Base-by-base conservation (phyloP, 2,113 vertebrate species). In the Festucalex cinctus region DNA sequence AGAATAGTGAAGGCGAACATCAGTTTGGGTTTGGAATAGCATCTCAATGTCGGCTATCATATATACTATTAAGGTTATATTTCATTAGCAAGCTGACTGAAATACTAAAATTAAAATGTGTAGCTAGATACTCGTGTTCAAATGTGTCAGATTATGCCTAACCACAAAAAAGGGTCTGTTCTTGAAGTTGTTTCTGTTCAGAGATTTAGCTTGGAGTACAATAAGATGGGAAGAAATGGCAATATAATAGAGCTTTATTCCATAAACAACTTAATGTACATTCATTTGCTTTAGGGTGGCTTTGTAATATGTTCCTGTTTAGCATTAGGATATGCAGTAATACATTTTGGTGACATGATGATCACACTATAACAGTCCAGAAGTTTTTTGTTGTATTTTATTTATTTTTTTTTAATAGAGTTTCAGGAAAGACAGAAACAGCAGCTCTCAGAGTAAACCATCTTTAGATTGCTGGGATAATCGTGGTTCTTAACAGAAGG, bases 151-250 rank as follows among this genome's bases (percentile, higher is more conserved):
- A 32, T 32, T 2, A 32, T 32, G 28, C 28, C 64, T 57, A 67
- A 84, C 87, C 88, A 90, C 88, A 89, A 89, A 89, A 88, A 86
- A 81, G 73, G 41, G 79, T 85, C 83, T 89, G 85, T 88, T 79
- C 82, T 88, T 9, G 37, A 64, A 80, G 84, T 77, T 69, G 81
- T 80, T 90, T 81, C 78, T 80, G 73, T 69, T 75, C 58, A 51
- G 73, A 86, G 81, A 78, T 89, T 78, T 60, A 78, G 83, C 84
- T 83, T 86, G 88, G 91, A 86, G 81, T 65, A 64, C n/a, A 9
- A 6, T 43, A 53, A 81, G 74, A 81, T 63, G 71, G 73, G 79
- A 75, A 85, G 73, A 70, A 37, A 72, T 58, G 62, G 63, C 73
- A 60, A 54, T 64, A 82, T 60, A 82, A 72, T 7, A 70, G 68